These are phyloP conservation scores for Danio choprae DNA, from an alignment of 2,797 vertebrate genomes.

Conservation along the genomic window DNA sequence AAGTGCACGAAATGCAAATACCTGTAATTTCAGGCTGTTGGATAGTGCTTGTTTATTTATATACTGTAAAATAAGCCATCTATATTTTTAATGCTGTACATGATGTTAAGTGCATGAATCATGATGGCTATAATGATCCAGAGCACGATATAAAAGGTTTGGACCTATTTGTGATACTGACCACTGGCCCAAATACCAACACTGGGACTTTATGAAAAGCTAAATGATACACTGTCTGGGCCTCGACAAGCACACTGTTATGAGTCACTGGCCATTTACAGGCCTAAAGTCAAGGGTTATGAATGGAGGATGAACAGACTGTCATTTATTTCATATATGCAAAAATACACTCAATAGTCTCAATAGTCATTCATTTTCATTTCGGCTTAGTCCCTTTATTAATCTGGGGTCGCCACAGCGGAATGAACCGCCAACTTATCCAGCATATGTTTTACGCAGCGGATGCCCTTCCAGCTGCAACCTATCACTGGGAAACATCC, in stretches of 20 bases:
- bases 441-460: no score
- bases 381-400: no score
- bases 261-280: constrained; percentile 63
- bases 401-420: no score
- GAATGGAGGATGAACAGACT: neutral
- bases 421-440: no score
- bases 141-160: neutral
- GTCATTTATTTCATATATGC: constrained; percentile 3
- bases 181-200: constrained; percentile 33
- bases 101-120: constrained; percentile 21
- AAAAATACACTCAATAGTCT: neutral
- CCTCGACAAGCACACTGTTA: constrained; percentile 34
- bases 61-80: neutral
- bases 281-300: constrained; percentile 12
- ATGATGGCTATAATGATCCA: constrained; percentile 13
- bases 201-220: neutral
- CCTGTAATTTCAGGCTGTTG: neutral
- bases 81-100: neutral
- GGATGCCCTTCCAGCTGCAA: no score
- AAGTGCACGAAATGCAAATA: no score
- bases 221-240: constrained; percentile 30
- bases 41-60: neutral
- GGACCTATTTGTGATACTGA: constrained; percentile 17
- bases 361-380: no score
- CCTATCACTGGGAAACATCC: no score